These are phyloP conservation scores for Drosophila kokeensis DNA, from an alignment of 2,888 invertebrate species.

Conservation along the genomic window DNA sequence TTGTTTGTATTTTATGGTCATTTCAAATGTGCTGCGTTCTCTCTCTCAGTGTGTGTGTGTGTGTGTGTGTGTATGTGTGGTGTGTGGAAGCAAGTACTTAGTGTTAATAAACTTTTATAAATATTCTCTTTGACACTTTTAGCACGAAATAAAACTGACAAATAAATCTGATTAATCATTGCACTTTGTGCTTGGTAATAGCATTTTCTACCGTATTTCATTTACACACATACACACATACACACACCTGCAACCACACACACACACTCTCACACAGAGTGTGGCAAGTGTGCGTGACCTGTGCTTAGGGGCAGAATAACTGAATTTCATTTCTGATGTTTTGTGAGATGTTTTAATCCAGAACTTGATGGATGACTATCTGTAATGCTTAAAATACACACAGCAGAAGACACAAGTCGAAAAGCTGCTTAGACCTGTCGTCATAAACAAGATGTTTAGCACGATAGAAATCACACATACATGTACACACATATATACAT, in stretches of 20 bases:
- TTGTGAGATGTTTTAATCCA: conserved; percentile 50
- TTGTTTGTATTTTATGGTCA: conserved; percentile 80
- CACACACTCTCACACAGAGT: background rate
- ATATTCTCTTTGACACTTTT: conserved; percentile 82
- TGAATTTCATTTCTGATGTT: conserved; percentile 41
- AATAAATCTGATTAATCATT: conserved; percentile 81
- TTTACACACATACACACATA: conserved; percentile 31
- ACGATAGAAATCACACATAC: background rate
- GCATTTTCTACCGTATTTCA: conserved; percentile 57
- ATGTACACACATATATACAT: background rate
- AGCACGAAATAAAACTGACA: conserved; percentile 81
- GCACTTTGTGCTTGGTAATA: conserved; percentile 75
- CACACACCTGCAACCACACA: background rate
- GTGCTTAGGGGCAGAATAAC: conserved; percentile 16
- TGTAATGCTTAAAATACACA: conserved; percentile 22
- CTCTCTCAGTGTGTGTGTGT: conserved; percentile 19
- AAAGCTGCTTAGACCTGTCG: conserved; percentile 44
- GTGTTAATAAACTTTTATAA: conserved; percentile 81
- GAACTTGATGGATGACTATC: conserved; percentile 40
- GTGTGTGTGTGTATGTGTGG: conserved; percentile 21
- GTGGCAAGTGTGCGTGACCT: conserved; percentile 39
- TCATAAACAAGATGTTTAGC: conserved; percentile 17
- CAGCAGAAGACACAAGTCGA: background rate
- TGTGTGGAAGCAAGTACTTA: conserved; percentile 66
- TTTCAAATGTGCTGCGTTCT: conserved; percentile 63